Conservation (phyloP, 2,888 invertebrate genomes). For the Polylopha cassiicola region DNA sequence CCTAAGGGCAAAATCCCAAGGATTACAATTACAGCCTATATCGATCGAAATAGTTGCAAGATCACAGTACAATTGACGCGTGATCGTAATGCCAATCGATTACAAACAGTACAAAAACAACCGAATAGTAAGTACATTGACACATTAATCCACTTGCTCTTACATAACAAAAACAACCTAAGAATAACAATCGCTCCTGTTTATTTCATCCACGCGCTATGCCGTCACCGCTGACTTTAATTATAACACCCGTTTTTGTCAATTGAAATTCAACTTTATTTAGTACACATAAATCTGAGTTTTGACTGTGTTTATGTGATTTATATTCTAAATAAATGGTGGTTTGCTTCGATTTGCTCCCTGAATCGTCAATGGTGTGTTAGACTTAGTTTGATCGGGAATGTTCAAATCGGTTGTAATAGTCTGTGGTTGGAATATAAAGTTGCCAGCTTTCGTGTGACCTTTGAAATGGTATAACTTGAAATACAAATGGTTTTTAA, state of each 20-base stretch:
- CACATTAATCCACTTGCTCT: conserved; percentile 58
- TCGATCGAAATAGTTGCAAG: too few species aligned
- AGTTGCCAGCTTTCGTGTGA: conserved; percentile 8
- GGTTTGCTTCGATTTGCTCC: conserved; percentile 45
- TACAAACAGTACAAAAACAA: conserved; percentile 29
- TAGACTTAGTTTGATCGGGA: conserved; percentile 19
- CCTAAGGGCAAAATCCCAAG: too few species aligned
- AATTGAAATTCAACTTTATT: background rate
- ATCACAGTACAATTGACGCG: too few species aligned
- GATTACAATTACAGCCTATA: too few species aligned
- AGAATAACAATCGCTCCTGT: conserved; percentile 48
- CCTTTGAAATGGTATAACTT: too few species aligned
- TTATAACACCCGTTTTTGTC: conserved; percentile 26
- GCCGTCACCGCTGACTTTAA: conserved; percentile 42
- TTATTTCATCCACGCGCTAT: conserved; percentile 45
- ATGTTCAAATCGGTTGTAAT: conserved; percentile 18
- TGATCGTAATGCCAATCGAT: too few species aligned
- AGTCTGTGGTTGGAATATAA: conserved; percentile 5
- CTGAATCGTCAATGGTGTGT: conserved; percentile 46
- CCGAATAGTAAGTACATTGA: conserved; percentile 52
- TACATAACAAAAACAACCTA: conserved; percentile 44
- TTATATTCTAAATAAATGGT: conserved; percentile 35
- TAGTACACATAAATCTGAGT: background rate
- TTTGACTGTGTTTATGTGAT: background rate
- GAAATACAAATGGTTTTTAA: too few species aligned